A percentile compares a stretch with the other conserved stretches of the same genome.
Evolutionary conservation across 2,113 vertebrate genomes (phyloP).

Genomic region (Microtus montanus): DNA sequence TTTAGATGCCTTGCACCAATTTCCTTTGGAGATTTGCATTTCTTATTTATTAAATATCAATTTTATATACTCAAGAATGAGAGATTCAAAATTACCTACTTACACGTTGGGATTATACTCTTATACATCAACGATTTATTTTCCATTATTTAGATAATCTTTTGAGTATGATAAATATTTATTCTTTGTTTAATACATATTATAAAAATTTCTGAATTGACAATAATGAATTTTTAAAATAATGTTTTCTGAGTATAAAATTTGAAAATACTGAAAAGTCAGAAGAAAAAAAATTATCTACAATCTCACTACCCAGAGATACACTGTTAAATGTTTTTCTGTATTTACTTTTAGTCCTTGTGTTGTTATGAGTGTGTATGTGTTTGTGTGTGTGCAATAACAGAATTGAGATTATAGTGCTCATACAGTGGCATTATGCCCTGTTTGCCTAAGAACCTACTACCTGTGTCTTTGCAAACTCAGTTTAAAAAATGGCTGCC

Average conservation of each 20-base stretch:
- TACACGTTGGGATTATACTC: constrained; percentile 55
- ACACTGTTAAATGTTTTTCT: constrained; percentile 69
- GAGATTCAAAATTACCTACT: constrained; percentile 58
- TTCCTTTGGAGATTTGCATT: constrained; percentile 73
- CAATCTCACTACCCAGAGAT: constrained; percentile 62
- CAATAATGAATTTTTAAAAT: constrained; percentile 69
- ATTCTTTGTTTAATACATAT: constrained; percentile 64
- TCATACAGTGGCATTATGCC: constrained; percentile 59
- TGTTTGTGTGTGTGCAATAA: constrained; percentile 60
- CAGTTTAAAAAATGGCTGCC: constrained; percentile 59
- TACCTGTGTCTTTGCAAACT: constrained; percentile 63
- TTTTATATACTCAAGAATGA: constrained; percentile 70
- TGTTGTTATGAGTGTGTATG: constrained; percentile 63
- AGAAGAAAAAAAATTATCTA: constrained; percentile 46
- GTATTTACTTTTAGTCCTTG: constrained; percentile 69
- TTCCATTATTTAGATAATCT: constrained; percentile 61
- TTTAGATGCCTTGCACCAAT: constrained; percentile 77
- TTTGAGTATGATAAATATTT: constrained; percentile 67
- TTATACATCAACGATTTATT: constrained; percentile 62
- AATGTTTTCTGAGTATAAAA: constrained; percentile 70
- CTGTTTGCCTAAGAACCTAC: constrained; percentile 38
- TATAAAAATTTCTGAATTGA: constrained; percentile 66
- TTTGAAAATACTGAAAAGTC: constrained; percentile 64
- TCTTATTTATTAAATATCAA: constrained; percentile 73
- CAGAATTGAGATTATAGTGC: constrained; percentile 62